Percentiles rank a stretch among this genome's conserved stretches.
Conservation (phyloP, 2,888 invertebrate species). For the Pachliopta kotzebuea region DNA sequence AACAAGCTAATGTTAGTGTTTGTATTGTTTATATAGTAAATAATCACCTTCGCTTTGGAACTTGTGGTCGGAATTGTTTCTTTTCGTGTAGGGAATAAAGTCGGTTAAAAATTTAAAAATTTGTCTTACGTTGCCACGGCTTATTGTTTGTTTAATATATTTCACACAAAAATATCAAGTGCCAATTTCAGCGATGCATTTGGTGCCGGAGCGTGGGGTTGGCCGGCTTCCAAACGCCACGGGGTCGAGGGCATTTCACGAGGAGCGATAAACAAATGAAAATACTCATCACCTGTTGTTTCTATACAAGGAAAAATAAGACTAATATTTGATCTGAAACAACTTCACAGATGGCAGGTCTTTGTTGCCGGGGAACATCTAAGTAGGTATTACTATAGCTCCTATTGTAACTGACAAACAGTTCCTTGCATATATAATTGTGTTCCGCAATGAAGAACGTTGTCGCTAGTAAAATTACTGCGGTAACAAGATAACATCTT, state of each 20-base stretch:
- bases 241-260: conserved; percentile 40
- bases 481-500: no score
- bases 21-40: no score
- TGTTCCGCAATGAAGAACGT: no score
- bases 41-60: no score
- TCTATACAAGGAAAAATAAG: conserved; percentile 17
- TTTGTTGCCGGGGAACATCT: no score
- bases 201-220: conserved; percentile 30
- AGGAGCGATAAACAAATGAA: conserved; percentile 37
- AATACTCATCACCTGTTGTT: conserved; percentile 32
- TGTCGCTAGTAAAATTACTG: no score
- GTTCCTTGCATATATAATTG: no score
- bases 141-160: conserved; percentile 28
- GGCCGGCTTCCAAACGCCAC: conserved; percentile 40
- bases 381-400: no score
- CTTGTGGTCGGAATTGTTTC: no score
- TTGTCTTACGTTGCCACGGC: conserved; percentile 9
- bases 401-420: no score
- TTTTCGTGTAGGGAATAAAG: background rate
- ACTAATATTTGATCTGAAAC: background rate
- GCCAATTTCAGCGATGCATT: conserved; percentile 33
- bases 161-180: conserved; percentile 24
- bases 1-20: no score
- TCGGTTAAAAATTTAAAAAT: background rate
- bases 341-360: background rate